A percentile compares a stretch with the other conserved stretches of the same genome.
These are phyloP conservation scores for Trilocha varians DNA, from an alignment of 2,888 invertebrate genomes.

Conservation along the genomic window DNA sequence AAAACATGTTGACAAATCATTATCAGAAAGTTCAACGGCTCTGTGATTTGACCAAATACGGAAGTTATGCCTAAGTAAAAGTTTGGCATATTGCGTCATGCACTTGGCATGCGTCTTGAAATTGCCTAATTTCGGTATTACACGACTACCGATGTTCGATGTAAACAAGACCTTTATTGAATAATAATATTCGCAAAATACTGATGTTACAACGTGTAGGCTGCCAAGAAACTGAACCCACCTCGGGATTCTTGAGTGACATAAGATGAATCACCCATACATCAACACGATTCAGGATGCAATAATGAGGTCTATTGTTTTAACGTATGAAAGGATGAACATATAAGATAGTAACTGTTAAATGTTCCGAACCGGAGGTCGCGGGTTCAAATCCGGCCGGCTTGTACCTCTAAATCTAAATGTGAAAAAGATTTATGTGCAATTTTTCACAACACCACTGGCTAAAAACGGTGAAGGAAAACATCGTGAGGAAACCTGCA, in stretches of 20 bases:
- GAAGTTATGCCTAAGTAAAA: constrained; percentile 6
- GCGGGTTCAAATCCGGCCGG: no score
- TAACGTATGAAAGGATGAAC: background rate
- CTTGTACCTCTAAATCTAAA: no score
- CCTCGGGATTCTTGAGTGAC: constrained; percentile 16
- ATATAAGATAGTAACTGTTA: no score
- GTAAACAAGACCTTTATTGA: constrained; percentile 8
- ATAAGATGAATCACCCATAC: constrained; percentile 14
- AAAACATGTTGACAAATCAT: background rate
- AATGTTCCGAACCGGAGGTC: no score
- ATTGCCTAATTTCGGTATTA: constrained; percentile 7
- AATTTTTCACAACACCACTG: no score
- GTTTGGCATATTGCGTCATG: constrained; percentile 7
- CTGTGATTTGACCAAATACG: background rate
- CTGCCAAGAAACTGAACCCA: background rate
- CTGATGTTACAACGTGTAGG: background rate
- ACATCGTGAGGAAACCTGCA: no score
- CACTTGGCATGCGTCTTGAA: constrained; percentile 6
- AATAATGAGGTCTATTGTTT: background rate
- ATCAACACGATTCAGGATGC: background rate
- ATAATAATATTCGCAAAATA: constrained; percentile 1
- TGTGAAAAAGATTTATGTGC: no score
- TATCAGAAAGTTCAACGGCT: background rate
- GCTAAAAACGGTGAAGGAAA: no score
- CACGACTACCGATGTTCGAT: constrained; percentile 4